phyloP scores from a whole-genome alignment of 2,888 invertebrate genomes.

The Trichogramma dendrolimi region DNA sequence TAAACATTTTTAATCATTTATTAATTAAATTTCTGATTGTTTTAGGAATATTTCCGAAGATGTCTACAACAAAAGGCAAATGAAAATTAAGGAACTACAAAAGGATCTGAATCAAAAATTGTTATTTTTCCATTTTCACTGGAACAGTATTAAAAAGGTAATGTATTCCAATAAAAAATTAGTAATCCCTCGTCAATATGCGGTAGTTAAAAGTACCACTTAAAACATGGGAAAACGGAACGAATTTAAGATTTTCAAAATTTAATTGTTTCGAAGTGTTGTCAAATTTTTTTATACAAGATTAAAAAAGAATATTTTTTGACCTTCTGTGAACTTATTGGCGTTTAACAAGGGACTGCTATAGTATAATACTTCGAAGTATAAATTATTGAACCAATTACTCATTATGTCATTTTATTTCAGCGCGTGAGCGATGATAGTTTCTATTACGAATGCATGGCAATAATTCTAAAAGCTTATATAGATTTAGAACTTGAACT shows the following conservation, averaged over 20 bases:
- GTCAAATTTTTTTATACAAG: too few species aligned
- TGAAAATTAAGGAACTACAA: too few species aligned
- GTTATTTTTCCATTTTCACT: constrained; percentile 49
- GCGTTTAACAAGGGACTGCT: too few species aligned
- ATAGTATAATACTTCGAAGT: neutral
- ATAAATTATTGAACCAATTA: neutral
- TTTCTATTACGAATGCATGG: constrained; percentile 49
- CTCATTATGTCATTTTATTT: constrained; percentile 12
- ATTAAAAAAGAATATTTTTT: too few species aligned
- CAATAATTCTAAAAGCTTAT: constrained; percentile 48
- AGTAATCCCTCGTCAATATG: too few species aligned
- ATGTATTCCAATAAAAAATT: neutral
- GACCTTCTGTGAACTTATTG: too few species aligned
- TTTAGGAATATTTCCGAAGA: constrained; percentile 45
- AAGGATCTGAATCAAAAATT: constrained; percentile 22
- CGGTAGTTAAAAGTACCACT: too few species aligned
- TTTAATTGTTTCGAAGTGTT: too few species aligned
- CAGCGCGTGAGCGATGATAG: constrained; percentile 44
- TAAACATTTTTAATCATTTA: too few species aligned
- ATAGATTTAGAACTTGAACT: constrained; percentile 49
- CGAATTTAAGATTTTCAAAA: too few species aligned
- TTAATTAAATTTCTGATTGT: constrained; percentile 15
- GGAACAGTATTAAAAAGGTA: constrained; percentile 49
- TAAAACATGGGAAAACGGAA: too few species aligned
- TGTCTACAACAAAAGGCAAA: constrained; percentile 25